Evolutionary conservation across 2,113 vertebrate species (phyloP).

Genomic region (Numenius arquata): DNA sequence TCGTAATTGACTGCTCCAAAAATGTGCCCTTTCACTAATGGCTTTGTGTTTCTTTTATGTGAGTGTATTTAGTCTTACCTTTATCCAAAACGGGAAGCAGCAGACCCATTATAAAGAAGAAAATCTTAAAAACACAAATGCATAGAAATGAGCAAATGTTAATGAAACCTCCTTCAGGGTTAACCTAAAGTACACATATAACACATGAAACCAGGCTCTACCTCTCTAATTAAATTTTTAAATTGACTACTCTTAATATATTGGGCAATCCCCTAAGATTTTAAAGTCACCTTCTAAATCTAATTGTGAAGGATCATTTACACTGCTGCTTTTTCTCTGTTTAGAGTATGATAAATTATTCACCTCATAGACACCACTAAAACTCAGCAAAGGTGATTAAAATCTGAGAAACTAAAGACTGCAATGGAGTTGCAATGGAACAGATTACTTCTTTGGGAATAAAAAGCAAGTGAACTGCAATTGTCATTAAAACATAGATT

Average conservation of each 20-base stretch:
- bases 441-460: neutral
- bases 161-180: neutral
- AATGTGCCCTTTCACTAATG: constrained; percentile 12
- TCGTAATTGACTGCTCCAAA: constrained; percentile 1
- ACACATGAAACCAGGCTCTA: neutral
- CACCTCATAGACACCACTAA: neutral
- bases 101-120: neutral
- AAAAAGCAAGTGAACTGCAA: neutral
- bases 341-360: constrained; percentile 56
- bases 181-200: neutral
- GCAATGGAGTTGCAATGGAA: neutral
- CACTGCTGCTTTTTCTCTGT: neutral
- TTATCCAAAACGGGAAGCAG: neutral
- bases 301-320: constrained; percentile 44
- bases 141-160: neutral
- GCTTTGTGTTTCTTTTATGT: constrained; percentile 6
- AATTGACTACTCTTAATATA: constrained; percentile 9
- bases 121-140: neutral
- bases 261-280: constrained; percentile 8
- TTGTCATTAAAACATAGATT: neutral
- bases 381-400: constrained; percentile 31
- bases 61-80: neutral
- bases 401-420: neutral
- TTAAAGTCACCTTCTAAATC: constrained; percentile 48
- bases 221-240: constrained; percentile 20